A percentile compares a stretch with the other conserved stretches of the same genome.
These are phyloP conservation scores for Bibio marci DNA, from an alignment of 2,888 invertebrate genomes.

Conservation along the genomic window DNA sequence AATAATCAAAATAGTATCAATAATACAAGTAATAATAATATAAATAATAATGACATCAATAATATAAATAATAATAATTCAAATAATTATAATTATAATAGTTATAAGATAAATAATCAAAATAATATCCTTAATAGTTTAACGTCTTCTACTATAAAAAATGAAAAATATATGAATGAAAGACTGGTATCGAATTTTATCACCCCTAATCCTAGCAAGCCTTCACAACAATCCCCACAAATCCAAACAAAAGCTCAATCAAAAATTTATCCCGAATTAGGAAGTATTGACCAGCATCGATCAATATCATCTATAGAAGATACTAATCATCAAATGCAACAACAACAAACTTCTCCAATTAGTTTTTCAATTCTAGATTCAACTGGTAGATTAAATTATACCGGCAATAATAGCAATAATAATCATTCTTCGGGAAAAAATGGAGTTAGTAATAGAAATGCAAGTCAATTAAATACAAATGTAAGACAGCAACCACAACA, in stretches of 20 bases:
- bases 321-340: slow-evolving; percentile 10
- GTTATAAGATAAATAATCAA: no score
- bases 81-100: not conserved
- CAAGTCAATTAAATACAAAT: not conserved
- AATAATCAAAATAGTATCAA: no score
- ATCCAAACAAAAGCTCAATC: slow-evolving; percentile 62
- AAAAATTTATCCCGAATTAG: slow-evolving; percentile 58
- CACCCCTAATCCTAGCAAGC: not conserved
- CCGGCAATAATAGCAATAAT: slow-evolving; percentile 22
- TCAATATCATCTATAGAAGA: not conserved
- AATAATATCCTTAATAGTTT: no score
- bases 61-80: not conserved
- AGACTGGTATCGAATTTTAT: slow-evolving; percentile 14
- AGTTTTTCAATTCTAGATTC: slow-evolving; percentile 62
- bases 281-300: slow-evolving; percentile 13
- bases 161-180: slow-evolving; percentile 26
- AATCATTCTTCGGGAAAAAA: not conserved
- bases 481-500: slow-evolving; percentile 23
- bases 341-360: slow-evolving; percentile 51
- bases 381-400: slow-evolving; percentile 43
- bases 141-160: not conserved
- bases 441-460: not conserved
- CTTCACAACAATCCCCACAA: not conserved
- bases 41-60: no score
- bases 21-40: no score